Percentiles rank a stretch among this genome's conserved stretches.
Conservation (phyloP, 2,888 invertebrate species). For the Glaucopsyche alexis region DNA sequence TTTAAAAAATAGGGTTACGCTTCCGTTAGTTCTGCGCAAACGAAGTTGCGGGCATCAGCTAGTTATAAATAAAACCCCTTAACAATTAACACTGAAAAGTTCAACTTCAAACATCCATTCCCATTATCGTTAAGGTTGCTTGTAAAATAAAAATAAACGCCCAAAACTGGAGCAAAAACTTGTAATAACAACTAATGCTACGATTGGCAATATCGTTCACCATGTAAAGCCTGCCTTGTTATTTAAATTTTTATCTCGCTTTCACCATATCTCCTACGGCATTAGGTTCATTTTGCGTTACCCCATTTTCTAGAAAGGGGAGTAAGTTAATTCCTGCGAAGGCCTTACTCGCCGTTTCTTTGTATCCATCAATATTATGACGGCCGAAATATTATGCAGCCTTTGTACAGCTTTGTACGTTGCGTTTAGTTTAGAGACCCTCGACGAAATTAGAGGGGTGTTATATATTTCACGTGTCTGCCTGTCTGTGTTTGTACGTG, state of each 20-base stretch:
- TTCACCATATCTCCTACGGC: background rate
- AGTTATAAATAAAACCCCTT: background rate
- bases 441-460: too few relatives aligned
- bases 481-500: too few relatives aligned
- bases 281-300: background rate
- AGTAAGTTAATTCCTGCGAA: background rate
- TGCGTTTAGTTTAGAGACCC: background rate
- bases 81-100: background rate
- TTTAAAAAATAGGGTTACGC: too few relatives aligned
- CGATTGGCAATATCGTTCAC: slow-evolving; percentile 12
- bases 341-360: background rate
- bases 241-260: background rate
- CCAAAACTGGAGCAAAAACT: background rate
- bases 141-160: background rate
- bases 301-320: too few relatives aligned
- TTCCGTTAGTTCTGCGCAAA: too few relatives aligned
- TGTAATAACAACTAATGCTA: background rate
- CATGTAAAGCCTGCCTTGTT: background rate
- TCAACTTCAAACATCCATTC: background rate
- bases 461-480: too few relatives aligned
- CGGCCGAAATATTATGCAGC: background rate
- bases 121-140: background rate
- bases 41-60: too few relatives aligned
- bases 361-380: slow-evolving; percentile 10
- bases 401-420: background rate